These are phyloP conservation scores for Rhinogobio ventralis DNA, from an alignment of 2,797 vertebrate species.

Conservation along the genomic window DNA sequence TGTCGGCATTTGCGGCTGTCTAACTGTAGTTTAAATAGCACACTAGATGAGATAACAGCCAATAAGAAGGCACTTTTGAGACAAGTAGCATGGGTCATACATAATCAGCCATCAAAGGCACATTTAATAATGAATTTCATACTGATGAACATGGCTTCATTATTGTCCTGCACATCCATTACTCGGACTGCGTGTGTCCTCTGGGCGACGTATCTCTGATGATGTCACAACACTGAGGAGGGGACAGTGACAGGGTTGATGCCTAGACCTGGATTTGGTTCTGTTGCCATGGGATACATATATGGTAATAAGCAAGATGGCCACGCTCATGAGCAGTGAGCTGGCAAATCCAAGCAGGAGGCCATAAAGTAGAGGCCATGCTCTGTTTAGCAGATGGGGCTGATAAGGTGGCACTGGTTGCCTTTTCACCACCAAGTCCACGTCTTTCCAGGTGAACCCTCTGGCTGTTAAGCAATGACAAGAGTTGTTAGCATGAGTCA, in stretches of 20 bases:
- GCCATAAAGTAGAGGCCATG: conserved; percentile 76
- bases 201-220: background rate
- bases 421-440: conserved; percentile 79
- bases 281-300: conserved; percentile 42
- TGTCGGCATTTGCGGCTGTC: background rate
- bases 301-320: conserved; percentile 57
- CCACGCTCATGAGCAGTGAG: conserved; percentile 56
- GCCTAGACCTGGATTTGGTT: background rate
- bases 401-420: conserved; percentile 66
- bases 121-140: conserved; percentile 23
- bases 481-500: background rate
- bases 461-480: conserved; percentile 60
- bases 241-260: background rate
- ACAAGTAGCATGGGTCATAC: conserved; percentile 1
- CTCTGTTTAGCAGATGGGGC: conserved; percentile 70
- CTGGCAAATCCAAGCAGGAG: conserved; percentile 78
- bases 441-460: conserved; percentile 64
- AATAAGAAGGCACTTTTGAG: conserved; percentile 13
- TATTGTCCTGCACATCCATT: conserved; percentile 13
- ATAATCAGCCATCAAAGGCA: conserved; percentile 37
- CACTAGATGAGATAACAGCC: conserved; percentile 28
- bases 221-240: conserved; percentile 15
- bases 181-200: background rate
- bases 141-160: conserved; percentile 17
- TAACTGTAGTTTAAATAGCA: conserved; percentile 24